Evolutionary conservation across 2,888 invertebrate genomes (phyloP), one percentile per base, ranked within the genome.

Genomic region (Microctonus aethiopoides): DNA sequence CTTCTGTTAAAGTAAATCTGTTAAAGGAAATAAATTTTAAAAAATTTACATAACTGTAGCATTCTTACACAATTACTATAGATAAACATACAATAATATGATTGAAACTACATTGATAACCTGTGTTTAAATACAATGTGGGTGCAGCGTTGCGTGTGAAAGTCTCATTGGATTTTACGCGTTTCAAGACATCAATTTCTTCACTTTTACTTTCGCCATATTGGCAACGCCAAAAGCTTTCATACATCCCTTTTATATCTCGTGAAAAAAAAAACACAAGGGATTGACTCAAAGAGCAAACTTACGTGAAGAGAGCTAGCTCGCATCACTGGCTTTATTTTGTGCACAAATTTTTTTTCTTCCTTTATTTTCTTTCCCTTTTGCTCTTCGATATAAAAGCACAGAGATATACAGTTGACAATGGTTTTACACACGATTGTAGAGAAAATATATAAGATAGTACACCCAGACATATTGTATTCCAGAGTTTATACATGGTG

Each of bases 401-500:
- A 11, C 26, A 9, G 26, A n/a, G n/a, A 41, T 51, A 46, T 29
- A 41, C 6, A 59, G n/a, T 51, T 24, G 41, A 63, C 62, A 63
- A 46, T 46, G 16, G 62, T 51, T 63, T 63, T 63, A 63, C 51
- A 63, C 59, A 20, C 20, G 4, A 20, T 16, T 36, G 16, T 16
- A 59, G 16, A 59, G 13, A 32, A 34, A 20, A 9, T 16, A 16
- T 60, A 62, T 29, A 29, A 29, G 29, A 46, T n/a, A 16, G 46
- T 16, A 5, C n/a, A n/a, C 16, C 16, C 16, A 46, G 16, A 46
- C 46, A 16, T 46, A n/a, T n/a, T 9, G 61, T 75, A 56, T 57
- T 66, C 71, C 54, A 68, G 68, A 69, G 66, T 72, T 73, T 69
- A 73, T 74, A 68, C 72, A n/a, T n/a, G n/a, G n/a, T 71, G 73